A percentile compares a stretch with the other conserved stretches of the same genome.
Evolutionary conservation across 2,113 vertebrate species (phyloP).

Genomic region (Cynoglossus semilaevis): DNA sequence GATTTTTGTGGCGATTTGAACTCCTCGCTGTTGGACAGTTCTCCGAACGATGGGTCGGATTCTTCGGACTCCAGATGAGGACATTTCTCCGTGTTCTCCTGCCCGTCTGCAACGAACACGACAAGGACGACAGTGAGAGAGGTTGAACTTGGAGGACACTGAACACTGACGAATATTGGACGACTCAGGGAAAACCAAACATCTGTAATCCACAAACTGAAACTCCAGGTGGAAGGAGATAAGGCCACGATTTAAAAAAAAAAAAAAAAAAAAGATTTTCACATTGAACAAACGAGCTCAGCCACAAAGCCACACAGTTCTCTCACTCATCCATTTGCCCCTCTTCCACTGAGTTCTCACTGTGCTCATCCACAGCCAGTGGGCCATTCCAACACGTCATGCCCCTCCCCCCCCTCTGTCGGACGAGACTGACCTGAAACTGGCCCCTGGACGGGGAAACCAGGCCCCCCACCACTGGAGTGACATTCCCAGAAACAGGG

Average conservation of each 20-base stretch:
- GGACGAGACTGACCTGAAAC: constrained; percentile 77
- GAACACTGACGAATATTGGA: too few species aligned
- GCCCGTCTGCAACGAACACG: constrained; percentile 70
- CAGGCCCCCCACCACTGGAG: constrained; percentile 70
- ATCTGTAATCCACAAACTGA: too few species aligned
- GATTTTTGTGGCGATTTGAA: constrained; percentile 91
- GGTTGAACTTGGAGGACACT: too few species aligned
- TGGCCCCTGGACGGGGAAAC: constrained; percentile 74
- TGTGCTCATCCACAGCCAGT: constrained; percentile 40
- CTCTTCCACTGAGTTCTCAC: constrained; percentile 33
- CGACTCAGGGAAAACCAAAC: too few species aligned
- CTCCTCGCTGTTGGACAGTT: constrained; percentile 90
- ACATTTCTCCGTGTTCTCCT: constrained; percentile 89
- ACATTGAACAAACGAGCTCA: constrained; percentile 9
- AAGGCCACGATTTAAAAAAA: too few species aligned
- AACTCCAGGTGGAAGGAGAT: too few species aligned
- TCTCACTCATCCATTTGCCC: constrained; percentile 39
- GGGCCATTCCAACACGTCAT: constrained; percentile 26
- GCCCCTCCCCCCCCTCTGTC: constrained; percentile 62
- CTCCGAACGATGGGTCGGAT: constrained; percentile 89
- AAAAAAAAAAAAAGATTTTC: not conserved
- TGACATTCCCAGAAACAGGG: constrained; percentile 81
- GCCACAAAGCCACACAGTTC: constrained; percentile 12
- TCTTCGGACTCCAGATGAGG: constrained; percentile 96
- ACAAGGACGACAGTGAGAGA: constrained; percentile 1